A percentile compares a stretch with the other conserved stretches of the same genome.
Conservation (phyloP, 2,797 vertebrate species). For the Alcedo quadribrachys region DNA sequence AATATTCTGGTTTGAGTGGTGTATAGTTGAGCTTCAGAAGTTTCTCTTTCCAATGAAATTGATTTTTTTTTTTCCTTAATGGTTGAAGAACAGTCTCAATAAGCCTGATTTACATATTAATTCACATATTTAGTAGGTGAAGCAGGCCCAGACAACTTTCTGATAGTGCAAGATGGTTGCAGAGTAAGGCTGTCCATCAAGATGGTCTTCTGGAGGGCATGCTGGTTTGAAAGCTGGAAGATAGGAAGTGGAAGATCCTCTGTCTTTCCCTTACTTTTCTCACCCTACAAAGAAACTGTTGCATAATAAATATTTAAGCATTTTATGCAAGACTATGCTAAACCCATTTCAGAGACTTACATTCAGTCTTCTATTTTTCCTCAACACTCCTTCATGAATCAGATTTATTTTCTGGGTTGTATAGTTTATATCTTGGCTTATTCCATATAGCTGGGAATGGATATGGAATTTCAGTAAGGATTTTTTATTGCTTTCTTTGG, state of each 20-base stretch:
- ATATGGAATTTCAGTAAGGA: not conserved
- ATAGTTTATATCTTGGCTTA: not conserved
- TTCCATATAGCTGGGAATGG: not conserved
- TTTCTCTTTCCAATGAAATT: not conserved
- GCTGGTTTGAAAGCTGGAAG: not conserved
- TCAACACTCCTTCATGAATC: not conserved
- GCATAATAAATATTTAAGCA: not conserved
- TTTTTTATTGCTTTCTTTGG: not conserved
- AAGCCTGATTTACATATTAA: not conserved
- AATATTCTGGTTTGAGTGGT: not conserved
- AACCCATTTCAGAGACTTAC: not conserved
- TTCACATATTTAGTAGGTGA: not conserved
- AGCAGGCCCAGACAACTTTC: not conserved
- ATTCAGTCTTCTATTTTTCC: not conserved
- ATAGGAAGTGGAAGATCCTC: not conserved
- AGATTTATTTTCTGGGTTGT: not conserved
- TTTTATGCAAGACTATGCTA: not conserved
- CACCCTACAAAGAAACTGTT: not conserved
- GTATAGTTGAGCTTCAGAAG: not conserved
- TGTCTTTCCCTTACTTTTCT: not conserved
- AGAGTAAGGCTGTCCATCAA: not conserved
- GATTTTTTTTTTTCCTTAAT: not conserved
- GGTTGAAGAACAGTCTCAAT: not conserved
- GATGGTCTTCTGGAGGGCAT: not conserved
- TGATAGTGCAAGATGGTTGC: not conserved